Evolutionary conservation across 2,888 invertebrate genomes (phyloP), one percentile per base, ranked within the genome.

Genomic region (Caenorhabditis sp.): DNA sequence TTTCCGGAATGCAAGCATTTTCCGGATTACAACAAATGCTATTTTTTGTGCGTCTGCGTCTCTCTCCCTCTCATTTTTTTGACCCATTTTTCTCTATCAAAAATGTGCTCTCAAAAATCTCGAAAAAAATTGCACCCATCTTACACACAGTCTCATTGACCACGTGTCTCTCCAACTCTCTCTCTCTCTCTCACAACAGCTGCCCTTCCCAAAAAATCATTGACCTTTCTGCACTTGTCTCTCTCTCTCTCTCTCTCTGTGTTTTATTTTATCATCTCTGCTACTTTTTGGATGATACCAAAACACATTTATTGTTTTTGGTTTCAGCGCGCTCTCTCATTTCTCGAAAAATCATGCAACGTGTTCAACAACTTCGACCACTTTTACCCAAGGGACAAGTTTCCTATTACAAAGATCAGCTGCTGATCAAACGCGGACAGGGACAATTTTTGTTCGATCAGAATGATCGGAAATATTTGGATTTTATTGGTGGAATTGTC

Each of bases 401-500:
- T 19, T 72, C 76, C 12, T 78, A 72, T 62, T 80, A 80, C 59
- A 78, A 78, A 27, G 74, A 79, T 66, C 78, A 77, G 23, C 14
- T 97, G 53, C 90, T 95, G 8, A 90, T 97, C 0, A 92, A 93
- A 86, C 68, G 66, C 14, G 81, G 83, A 26, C 71, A 81, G 58
- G 64, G 69, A 60, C 83, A 83, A 69, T 82, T 77, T 60, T 73
- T 83, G 31, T 83, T 61, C 31, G 81, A 83, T 61, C 49, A 63
- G n/a, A 68, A 77, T 37, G 78, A 77, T 37, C 78, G 77, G 63
- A 91, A 94, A 83, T 99, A 96, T 89, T 90, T 99, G 78, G 97
- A 99, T 88, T 92, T 97, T 90, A 95, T 95, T 88, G 97, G 93
- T 5, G 97, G 97, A 8, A 97, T 99, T 82, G 96, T 95, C 19